These are phyloP conservation scores for Lucilia cuprina DNA, from an alignment of 1,140 invertebrate genomes.

Conservation along the genomic window DNA sequence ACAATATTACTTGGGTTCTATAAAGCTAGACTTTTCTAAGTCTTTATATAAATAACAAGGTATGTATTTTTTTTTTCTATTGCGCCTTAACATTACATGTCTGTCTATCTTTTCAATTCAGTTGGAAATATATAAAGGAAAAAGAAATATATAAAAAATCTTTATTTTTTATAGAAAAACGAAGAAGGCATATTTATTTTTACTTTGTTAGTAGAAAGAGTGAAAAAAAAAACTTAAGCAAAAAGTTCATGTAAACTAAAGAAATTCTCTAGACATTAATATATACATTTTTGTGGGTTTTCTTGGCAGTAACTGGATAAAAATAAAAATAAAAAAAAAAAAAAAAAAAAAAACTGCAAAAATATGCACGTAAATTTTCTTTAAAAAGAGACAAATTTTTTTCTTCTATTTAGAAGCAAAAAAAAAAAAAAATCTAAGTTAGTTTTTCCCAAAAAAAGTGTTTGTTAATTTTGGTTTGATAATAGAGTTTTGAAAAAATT, in stretches of 20 bases:
- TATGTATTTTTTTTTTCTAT: not conserved
- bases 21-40: constrained; percentile 9
- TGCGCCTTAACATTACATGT: not conserved
- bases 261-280: not conserved
- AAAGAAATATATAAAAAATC: not conserved
- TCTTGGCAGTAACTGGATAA: not conserved
- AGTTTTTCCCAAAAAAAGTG: not conserved
- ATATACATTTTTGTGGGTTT: not conserved
- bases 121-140: not conserved
- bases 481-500: not conserved
- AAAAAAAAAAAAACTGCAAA: not conserved
- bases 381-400: not conserved
- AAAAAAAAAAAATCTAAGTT: not conserved
- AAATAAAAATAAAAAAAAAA: not conserved
- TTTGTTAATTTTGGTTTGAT: not conserved
- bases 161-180: not conserved
- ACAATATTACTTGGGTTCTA: not conserved
- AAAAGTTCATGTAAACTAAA: not conserved
- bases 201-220: not conserved
- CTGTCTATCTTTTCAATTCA: constrained; percentile 1
- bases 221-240: not conserved
- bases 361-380: not conserved
- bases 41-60: constrained; percentile 1
- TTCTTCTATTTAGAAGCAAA: not conserved
- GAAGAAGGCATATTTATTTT: not conserved